Evolutionary conservation across 2,797 vertebrate genomes (phyloP).

Genomic region (Steatocranus sp.): DNA sequence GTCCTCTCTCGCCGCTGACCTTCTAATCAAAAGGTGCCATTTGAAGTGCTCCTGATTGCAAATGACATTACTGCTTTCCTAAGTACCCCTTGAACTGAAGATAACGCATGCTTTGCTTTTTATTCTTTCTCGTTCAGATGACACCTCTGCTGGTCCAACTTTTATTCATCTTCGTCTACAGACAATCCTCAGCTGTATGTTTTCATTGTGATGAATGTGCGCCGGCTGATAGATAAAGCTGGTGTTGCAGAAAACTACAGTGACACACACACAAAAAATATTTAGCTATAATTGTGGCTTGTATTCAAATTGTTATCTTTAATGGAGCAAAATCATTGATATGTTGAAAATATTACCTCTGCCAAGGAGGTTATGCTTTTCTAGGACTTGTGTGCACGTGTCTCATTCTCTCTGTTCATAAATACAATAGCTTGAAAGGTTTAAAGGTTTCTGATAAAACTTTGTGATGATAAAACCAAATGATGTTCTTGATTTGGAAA

Average conservation of each 20-base stretch:
- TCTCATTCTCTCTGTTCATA: neutral
- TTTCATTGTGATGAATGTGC: neutral
- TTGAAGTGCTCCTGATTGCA: neutral
- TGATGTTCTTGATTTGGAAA: neutral
- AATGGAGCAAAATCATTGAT: neutral
- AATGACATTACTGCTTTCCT: neutral
- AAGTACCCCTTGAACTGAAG: neutral
- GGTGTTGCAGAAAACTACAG: neutral
- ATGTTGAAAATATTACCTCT: neutral
- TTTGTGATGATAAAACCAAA: neutral
- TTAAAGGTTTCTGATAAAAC: neutral
- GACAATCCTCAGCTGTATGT: neutral
- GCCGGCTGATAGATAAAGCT: neutral
- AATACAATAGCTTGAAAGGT: neutral
- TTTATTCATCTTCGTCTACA: neutral
- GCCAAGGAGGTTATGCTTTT: neutral
- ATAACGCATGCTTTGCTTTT: neutral
- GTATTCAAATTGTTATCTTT: neutral
- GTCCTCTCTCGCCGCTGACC: neutral
- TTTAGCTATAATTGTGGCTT: neutral
- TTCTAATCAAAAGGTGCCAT: constrained; percentile 16
- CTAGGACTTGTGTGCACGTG: neutral
- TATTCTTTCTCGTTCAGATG: neutral
- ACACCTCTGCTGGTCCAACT: neutral
- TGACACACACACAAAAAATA: neutral